Conservation (phyloP, 2,113 vertebrate species). For the Gasterosteus aculeatus region DNA sequence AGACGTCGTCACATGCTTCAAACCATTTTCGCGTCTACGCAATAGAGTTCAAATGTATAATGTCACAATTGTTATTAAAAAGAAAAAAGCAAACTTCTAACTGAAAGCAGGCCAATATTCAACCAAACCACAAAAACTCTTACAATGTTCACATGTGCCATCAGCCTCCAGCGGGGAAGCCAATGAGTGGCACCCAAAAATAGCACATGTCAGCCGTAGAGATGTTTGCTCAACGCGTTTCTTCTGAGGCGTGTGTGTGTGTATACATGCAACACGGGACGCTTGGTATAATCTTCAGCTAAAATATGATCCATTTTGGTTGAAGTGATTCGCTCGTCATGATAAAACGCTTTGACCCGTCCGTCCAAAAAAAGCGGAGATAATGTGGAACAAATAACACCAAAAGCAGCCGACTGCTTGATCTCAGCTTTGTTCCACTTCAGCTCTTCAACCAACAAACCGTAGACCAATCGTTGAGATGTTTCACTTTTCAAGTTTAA, state of each 20-base stretch:
- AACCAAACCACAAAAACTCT: background rate
- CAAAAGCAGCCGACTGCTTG: no score
- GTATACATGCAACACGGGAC: background rate
- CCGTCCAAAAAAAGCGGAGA: background rate
- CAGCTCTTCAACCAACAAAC: background rate
- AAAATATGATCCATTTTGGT: background rate
- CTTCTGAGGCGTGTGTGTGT: no score
- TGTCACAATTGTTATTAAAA: background rate
- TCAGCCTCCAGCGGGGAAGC: background rate
- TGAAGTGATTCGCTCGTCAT: background rate
- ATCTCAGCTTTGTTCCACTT: background rate
- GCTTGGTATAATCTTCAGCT: background rate
- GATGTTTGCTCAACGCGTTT: background rate
- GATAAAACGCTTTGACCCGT: background rate
- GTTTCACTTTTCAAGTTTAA: background rate
- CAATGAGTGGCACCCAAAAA: background rate
- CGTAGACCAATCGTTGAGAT: background rate
- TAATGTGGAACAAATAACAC: no score
- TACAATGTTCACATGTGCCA: background rate
- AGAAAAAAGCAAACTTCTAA: background rate
- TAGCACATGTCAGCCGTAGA: background rate
- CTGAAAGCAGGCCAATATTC: background rate
- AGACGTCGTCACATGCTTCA: background rate
- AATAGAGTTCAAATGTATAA: background rate
- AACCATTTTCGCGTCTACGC: background rate